phyloP scores from a whole-genome alignment of 2,888 invertebrate species.

The Willowsia nigromaculata region DNA sequence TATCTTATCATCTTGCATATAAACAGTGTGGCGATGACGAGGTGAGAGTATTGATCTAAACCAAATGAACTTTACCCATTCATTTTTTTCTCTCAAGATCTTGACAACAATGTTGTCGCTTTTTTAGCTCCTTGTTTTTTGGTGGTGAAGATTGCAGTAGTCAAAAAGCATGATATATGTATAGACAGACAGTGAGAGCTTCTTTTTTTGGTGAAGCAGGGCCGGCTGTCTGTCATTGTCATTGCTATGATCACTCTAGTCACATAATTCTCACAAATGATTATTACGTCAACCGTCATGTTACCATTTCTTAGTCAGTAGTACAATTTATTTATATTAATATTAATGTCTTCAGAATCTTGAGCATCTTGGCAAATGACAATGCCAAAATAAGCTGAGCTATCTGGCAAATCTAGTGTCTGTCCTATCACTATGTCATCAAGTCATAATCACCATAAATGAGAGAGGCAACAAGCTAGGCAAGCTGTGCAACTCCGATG shows the following conservation, averaged over 20 bases:
- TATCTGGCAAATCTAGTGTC: background rate
- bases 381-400: background rate
- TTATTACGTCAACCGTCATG: background rate
- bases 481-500: background rate
- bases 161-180: background rate
- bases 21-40: background rate
- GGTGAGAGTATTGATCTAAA: background rate
- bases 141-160: background rate
- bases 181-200: background rate
- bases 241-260: conserved; percentile 1
- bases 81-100: background rate
- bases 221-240: conserved; percentile 9
- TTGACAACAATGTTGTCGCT: background rate
- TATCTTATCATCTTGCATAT: background rate
- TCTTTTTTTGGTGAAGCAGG: background rate
- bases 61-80: background rate
- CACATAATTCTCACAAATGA: conserved; percentile 4
- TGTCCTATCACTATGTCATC: background rate
- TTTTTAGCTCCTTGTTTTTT: background rate
- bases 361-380: conserved; percentile 2
- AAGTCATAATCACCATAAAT: background rate
- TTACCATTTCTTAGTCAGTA: conserved; percentile 7
- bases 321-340: background rate
- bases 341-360: background rate
- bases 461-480: background rate